Evolutionary conservation across 2,113 vertebrate genomes (phyloP).

Genomic region (Podocnemis expansa): DNA sequence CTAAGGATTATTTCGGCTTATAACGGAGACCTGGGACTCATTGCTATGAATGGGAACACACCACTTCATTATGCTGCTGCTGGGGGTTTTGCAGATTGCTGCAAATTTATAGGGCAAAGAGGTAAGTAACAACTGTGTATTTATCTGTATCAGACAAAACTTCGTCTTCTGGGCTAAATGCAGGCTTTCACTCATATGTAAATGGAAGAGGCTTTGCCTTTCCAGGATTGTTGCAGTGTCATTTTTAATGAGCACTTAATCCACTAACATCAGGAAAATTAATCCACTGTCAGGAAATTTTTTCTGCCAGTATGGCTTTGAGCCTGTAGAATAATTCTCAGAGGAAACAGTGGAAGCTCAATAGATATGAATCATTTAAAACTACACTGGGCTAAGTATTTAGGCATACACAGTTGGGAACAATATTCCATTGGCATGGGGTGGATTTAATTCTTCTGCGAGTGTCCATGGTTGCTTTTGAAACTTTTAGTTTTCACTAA

Average conservation of each 20-base stretch:
- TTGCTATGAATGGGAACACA: conserved; percentile 84
- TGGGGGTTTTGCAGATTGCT: conserved; percentile 86
- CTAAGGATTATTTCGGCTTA: conserved; percentile 83
- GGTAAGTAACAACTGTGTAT: conserved; percentile 76
- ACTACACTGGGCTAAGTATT: not conserved
- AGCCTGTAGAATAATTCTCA: not conserved
- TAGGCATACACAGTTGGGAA: not conserved
- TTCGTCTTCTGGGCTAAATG: not conserved
- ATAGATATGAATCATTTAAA: not conserved
- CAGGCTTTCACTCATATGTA: not conserved
- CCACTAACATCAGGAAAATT: not conserved
- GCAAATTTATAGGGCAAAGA: conserved; percentile 94
- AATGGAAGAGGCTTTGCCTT: not conserved
- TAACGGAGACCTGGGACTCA: conserved; percentile 83
- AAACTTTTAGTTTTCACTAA: not conserved
- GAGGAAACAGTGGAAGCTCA: not conserved
- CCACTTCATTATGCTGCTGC: conserved; percentile 90
- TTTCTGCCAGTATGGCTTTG: not conserved
- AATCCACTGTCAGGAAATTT: not conserved
- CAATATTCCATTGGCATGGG: not conserved
- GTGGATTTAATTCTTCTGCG: not conserved
- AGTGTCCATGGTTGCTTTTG: not conserved
- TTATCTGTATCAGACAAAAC: not conserved
- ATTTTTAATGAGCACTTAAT: not conserved
- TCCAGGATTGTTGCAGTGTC: not conserved